Conservation (phyloP, 2,888 invertebrate species). For the Zootermopsis nevadensis region DNA sequence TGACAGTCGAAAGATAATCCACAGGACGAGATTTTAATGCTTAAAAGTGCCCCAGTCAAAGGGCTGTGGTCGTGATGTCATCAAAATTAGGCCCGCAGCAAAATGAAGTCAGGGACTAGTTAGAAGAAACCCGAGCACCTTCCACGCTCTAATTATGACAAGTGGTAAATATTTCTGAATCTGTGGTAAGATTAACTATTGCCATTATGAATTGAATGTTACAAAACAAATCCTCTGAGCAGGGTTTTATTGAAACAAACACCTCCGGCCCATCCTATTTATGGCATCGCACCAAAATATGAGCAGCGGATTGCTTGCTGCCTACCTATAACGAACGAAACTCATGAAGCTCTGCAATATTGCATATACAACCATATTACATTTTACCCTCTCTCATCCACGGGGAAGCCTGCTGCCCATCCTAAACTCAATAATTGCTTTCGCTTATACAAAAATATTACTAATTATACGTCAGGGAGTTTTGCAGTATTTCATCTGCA, state of each 20-base stretch:
- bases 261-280: constrained; percentile 10
- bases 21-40: no score
- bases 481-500: constrained; percentile 49
- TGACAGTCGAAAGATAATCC: no score
- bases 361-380: constrained; percentile 45
- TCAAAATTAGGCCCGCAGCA: no score
- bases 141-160: background rate
- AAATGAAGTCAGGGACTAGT: no score
- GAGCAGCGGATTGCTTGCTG: background rate
- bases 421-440: constrained; percentile 51
- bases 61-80: no score
- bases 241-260: background rate
- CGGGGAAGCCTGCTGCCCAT: constrained; percentile 28
- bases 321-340: constrained; percentile 41
- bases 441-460: constrained; percentile 51
- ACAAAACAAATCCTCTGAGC: constrained; percentile 5
- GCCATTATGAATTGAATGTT: background rate
- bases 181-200: background rate
- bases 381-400: constrained; percentile 34
- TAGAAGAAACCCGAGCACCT: no score
- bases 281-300: constrained; percentile 32
- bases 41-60: no score
- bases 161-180: background rate
- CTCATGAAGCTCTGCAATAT: constrained; percentile 43
- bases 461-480: constrained; percentile 51